Evolutionary conservation across 1,140 invertebrate genomes (phyloP).

Genomic region (Drosophila repleta): DNA sequence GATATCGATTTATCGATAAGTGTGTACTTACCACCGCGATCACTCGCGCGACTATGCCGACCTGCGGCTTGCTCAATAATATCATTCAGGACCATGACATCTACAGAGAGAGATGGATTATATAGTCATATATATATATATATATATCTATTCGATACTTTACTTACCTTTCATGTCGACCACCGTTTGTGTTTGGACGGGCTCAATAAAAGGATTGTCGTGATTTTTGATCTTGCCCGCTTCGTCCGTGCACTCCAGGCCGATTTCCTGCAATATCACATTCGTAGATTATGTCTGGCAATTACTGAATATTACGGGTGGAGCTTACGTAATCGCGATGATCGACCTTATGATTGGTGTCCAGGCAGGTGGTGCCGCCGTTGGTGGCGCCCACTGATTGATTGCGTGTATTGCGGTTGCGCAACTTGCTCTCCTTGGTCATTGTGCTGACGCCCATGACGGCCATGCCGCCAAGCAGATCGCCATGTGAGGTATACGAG

Average conservation of each 20-base stretch:
- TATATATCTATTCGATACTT: not conserved
- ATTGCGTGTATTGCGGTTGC: conserved; percentile 90
- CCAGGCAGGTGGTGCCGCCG: conserved; percentile 84
- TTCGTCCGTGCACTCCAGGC: conserved; percentile 90
- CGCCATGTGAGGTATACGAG: conserved; percentile 96
- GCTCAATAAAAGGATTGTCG: conserved; percentile 95
- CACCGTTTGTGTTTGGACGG: conserved; percentile 92
- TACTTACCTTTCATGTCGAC: conserved; percentile 96
- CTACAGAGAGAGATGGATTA: conserved; percentile 84
- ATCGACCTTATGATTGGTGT: conserved; percentile 88
- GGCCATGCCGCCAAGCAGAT: conserved; percentile 90
- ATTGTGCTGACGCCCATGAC: conserved; percentile 87
- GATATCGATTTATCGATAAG: conserved; percentile 8
- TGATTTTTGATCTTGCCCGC: conserved; percentile 92
- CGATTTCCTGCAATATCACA: conserved; percentile 64
- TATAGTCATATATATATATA: too few species aligned
- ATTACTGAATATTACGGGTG: not conserved
- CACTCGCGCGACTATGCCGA: conserved; percentile 92
- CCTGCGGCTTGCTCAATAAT: conserved; percentile 98
- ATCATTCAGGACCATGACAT: conserved; percentile 98
- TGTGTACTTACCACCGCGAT: conserved; percentile 90
- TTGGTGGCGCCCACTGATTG: conserved; percentile 86
- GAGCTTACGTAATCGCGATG: conserved; percentile 89
- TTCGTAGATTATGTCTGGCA: too few species aligned
- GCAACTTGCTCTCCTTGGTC: conserved; percentile 93